phyloP scores from a whole-genome alignment of 2,113 vertebrate genomes.

The Planiliza haematocheilus region DNA sequence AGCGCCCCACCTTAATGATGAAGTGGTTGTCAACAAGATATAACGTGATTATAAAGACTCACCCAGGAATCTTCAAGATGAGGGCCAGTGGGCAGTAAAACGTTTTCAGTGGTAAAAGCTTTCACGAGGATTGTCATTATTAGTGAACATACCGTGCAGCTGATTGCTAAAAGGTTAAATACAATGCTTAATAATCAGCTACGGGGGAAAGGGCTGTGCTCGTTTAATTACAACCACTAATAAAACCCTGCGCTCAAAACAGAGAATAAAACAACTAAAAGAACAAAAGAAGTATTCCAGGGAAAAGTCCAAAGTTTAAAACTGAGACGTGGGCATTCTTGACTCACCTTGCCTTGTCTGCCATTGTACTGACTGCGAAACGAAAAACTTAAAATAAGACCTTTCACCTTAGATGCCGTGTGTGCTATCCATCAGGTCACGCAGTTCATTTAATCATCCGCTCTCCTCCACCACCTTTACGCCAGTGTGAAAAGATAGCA shows the following conservation, averaged over 20 bases:
- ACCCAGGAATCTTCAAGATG: not conserved
- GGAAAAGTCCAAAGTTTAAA: not conserved
- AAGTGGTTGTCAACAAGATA: constrained; percentile 2
- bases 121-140: constrained; percentile 3
- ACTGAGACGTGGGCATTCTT: not conserved
- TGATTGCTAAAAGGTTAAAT: constrained; percentile 16
- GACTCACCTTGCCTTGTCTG: constrained; percentile 17
- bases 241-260: not conserved
- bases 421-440: constrained; percentile 31
- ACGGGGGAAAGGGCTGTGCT: not conserved
- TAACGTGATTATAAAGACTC: not conserved
- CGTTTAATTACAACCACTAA: not conserved
- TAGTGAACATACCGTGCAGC: not conserved
- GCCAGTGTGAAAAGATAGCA: constrained; percentile 8
- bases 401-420: too few species aligned
- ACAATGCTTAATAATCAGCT: constrained; percentile 16
- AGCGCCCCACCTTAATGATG: not conserved
- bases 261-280: not conserved
- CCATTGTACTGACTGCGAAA: constrained; percentile 27
- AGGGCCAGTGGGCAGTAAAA: not conserved
- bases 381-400: constrained; percentile 44
- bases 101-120: not conserved
- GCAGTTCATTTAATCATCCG: constrained; percentile 33
- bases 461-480: constrained; percentile 11
- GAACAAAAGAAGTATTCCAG: not conserved